Conservation (phyloP, 64 coral and sea anemone genomes). For the Pocillopora damicornis region DNA sequence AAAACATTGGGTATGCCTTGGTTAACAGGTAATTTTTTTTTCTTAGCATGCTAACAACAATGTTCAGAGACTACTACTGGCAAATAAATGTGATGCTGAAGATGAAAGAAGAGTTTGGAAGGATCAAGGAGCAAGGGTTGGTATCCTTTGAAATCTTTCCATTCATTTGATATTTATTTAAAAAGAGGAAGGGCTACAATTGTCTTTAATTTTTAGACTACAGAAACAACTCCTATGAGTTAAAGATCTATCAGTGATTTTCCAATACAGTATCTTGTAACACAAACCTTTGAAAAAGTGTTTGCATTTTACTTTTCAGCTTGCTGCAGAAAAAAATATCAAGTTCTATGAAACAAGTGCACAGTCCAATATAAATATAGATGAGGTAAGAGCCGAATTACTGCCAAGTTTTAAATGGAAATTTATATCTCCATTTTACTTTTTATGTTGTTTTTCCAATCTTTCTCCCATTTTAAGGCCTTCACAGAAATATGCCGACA, state of each 20-base stretch:
- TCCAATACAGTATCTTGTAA: not conserved
- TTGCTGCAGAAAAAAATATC: constrained; percentile 86
- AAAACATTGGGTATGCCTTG: too few relatives aligned
- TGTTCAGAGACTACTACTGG: constrained; percentile 88
- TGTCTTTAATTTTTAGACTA: too few relatives aligned
- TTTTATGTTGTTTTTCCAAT: not conserved
- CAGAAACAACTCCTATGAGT: not conserved
- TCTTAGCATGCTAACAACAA: constrained; percentile 87
- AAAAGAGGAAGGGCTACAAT: not conserved
- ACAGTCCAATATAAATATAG: constrained; percentile 91
- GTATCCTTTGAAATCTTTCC: not conserved
- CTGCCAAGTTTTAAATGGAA: too few relatives aligned
- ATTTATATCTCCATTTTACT: too few relatives aligned
- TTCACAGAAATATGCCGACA: constrained; percentile 84
- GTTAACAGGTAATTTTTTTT: not conserved
- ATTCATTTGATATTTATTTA: not conserved
- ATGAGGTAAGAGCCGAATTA: constrained; percentile 65
- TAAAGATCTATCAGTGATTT: not conserved
- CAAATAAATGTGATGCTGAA: constrained; percentile 95
- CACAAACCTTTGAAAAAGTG: not conserved
- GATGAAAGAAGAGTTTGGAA: constrained; percentile 86
- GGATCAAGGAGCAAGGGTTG: constrained; percentile 74
- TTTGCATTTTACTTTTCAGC: constrained; percentile 38
- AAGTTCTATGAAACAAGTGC: constrained; percentile 99
- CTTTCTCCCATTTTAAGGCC: constrained; percentile 27